Base-by-base conservation (phyloP, 2,113 vertebrate species). In the Onychostruthus taczanowskii region DNA sequence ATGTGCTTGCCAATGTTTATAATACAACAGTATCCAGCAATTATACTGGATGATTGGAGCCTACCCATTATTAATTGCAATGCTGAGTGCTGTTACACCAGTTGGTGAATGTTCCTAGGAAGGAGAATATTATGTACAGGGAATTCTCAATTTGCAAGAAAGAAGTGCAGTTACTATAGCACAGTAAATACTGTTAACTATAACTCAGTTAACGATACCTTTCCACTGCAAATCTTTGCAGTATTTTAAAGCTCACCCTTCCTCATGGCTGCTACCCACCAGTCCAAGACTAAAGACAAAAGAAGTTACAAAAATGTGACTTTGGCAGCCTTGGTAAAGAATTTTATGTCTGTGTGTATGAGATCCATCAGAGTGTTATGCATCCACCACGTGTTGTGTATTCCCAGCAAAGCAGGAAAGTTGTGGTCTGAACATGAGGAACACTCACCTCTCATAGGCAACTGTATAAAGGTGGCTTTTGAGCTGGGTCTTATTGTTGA, bases 1-100 rank as follows among this genome's bases (percentile, higher is more conserved):
- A 63, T 82, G 69, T 72, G 66, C 66, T 77, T 86, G 80, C 68
- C 88, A 81, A 10, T 90, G 86, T 92, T 94, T 89, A 30, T 89
- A 92, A 64, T 86, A 72, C 47, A 68, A 75, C 59, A 46, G 18
- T 75, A 30, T 81, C 58, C 56, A 77, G 67, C 59, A 88, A 30
- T 93, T 63, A 53, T 1, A 41, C n/a, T 59, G 82, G 26, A 35
- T 82, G 72, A 44, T 50, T 85, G 75, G n/a, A 74, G 30, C 14
- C 59, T 35, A 11, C 39, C 52, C 7, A 0, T 70, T 69, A 74
- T 62, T 93, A 69, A 92, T 78, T 81, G 85, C 68, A 75, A 4
- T 13, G 49, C 33, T 4, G 1, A 46, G 28, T 61, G 43, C 31
- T 73, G 49, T 76, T 73, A 73, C 18, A 68, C 16, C 30, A 17